Conservation (phyloP, 2,113 vertebrate genomes). For the Struthidea cinerea region DNA sequence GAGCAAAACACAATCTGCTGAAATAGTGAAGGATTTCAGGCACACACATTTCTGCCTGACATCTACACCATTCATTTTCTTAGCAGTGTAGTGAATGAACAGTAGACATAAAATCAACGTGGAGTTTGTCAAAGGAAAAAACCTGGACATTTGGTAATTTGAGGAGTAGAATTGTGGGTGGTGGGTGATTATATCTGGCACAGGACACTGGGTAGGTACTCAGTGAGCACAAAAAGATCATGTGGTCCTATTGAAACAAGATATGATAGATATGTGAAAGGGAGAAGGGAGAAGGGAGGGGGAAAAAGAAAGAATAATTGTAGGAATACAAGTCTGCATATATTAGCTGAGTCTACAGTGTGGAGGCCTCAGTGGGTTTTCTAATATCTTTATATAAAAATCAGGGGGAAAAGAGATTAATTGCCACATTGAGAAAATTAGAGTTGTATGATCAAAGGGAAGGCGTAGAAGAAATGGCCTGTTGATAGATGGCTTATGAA, state of each 20-base stretch:
- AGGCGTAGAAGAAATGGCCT: slow-evolving; percentile 8
- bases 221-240: not conserved
- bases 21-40: not conserved
- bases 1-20: not conserved
- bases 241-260: not conserved
- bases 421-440: slow-evolving; percentile 39
- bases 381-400: slow-evolving; percentile 31
- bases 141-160: not conserved
- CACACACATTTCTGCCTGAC: not conserved
- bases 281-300: not conserved
- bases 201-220: not conserved
- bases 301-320: not conserved
- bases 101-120: not conserved
- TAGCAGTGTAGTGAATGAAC: not conserved
- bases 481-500: slow-evolving; percentile 48
- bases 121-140: not conserved
- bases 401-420: not conserved
- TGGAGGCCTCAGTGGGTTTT: slow-evolving; percentile 1
- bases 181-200: not conserved
- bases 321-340: not conserved
- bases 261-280: not conserved
- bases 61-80: not conserved
- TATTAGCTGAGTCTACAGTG: not conserved
- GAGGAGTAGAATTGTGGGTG: not conserved
- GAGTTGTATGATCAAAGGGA: slow-evolving; percentile 27